Percentiles rank a stretch among this genome's conserved stretches.
These are phyloP conservation scores for Rhea pennata DNA, from an alignment of 2,113 vertebrate species.

Conservation along the genomic window DNA sequence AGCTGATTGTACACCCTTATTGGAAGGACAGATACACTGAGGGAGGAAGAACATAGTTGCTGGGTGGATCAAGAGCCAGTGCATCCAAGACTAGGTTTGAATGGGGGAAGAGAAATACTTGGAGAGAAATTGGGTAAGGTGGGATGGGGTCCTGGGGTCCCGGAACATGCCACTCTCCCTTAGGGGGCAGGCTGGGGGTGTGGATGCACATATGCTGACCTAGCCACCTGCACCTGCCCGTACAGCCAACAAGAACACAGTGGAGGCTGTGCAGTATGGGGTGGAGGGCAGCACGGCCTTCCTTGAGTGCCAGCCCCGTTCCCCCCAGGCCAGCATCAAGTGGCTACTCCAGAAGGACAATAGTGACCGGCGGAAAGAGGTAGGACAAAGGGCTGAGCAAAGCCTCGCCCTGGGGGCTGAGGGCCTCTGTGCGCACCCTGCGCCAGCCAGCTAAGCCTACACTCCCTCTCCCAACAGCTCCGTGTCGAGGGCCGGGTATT, in stretches of 20 bases:
- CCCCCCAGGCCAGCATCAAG: conserved; percentile 92
- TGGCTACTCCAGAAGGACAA: conserved; percentile 97
- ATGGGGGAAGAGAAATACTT: not conserved
- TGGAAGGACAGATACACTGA: not conserved
- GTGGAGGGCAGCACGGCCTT: conserved; percentile 96
- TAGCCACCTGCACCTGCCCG: not conserved
- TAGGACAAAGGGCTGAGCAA: conserved; percentile 48
- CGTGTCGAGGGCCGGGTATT: conserved; percentile 91
- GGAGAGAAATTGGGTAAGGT: not conserved
- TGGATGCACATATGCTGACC: accelerated
- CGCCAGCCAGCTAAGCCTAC: accelerated
- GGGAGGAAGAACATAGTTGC: not conserved
- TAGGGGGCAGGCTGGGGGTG: too few species aligned
- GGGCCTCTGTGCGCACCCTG: not conserved
- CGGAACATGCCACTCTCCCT: not conserved
- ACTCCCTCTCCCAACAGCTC: conserved; percentile 75
- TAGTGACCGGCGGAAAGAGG: conserved; percentile 95
- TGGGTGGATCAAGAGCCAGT: not conserved
- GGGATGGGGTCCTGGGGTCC: not conserved
- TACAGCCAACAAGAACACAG: conserved; percentile 89
- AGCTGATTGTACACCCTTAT: not conserved
- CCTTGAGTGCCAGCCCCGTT: conserved; percentile 94
- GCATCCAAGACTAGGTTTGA: not conserved
- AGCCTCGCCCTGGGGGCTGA: accelerated
- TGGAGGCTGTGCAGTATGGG: conserved; percentile 92